Conservation (phyloP, 2,113 vertebrate species). For the Platichthys stellatus region DNA sequence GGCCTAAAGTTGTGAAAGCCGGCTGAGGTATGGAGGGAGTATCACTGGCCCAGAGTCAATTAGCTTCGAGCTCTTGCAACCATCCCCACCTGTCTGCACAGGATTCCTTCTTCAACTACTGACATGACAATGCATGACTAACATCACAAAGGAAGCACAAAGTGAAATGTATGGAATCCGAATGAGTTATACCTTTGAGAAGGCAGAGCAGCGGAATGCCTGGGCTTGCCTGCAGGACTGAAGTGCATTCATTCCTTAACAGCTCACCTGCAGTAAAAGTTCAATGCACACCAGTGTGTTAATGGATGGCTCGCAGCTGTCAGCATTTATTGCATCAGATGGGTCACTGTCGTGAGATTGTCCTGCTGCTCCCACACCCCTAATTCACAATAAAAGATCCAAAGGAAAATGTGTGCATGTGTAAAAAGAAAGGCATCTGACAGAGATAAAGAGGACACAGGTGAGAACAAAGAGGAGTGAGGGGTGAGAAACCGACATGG, state of each 20-base stretch:
- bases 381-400: constrained; percentile 27
- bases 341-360: constrained; percentile 24
- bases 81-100: constrained; percentile 29
- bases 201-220: neutral
- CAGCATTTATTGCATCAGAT: constrained; percentile 20
- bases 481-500: constrained; percentile 47
- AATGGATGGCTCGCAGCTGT: constrained; percentile 14
- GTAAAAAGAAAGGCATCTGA: neutral
- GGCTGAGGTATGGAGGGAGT: neutral
- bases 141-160: neutral
- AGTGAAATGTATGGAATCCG: constrained; percentile 58
- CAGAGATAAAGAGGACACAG: neutral
- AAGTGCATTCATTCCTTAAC: constrained; percentile 1
- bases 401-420: neutral
- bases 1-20: constrained; percentile 29
- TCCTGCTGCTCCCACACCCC: constrained; percentile 1
- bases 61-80: neutral
- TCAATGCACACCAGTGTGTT: constrained; percentile 11
- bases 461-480: constrained; percentile 16
- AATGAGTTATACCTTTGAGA: neutral
- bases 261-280: constrained; percentile 31
- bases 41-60: neutral
- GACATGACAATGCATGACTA: constrained; percentile 39
- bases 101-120: constrained; percentile 28
- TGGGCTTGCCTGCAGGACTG: neutral